Base-by-base conservation (phyloP, 2,113 vertebrate genomes). In the Danionella cerebrum region DNA sequence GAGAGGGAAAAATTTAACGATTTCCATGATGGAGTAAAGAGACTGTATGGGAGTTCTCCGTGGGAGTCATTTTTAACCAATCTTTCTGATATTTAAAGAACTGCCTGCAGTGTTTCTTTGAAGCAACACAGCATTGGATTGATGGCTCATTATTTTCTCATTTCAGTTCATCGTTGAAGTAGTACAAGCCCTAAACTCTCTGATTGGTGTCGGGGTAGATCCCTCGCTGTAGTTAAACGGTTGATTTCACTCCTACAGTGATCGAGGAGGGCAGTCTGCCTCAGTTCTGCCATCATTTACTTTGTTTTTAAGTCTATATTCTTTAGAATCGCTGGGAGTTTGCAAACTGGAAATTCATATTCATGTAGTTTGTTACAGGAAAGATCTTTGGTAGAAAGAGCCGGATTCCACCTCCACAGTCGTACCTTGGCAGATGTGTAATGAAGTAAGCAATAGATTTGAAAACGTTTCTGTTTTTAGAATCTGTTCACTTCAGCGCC, bases 91-190 rank as follows among this genome's bases (percentile, higher is more conserved):
- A 38, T 29, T 60, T 7, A 29, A 60, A 60, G 19, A 19, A 60
- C 3, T 60, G 14, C 24, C 22, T 16, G 1, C 39, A 44, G 39
- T 6, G 5, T 60, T 9, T 60, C 57, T 39, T 25, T 31, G 24
- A 44, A 60, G 39, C 9, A 60, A 60, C 14, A 44, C 57, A 29
- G 57, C 39, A 44, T 25, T 60, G 25, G 57, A 60, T 45, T 60
- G 57, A 60, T 60, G 57, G 22, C 57, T 60, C 57, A 44, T 60
- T 60, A 60, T 60, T 60, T 60, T 44, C 57, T 60, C 57, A 60
- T 60, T 60, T 41, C 44, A 39, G 57, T 44, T 22, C 57, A 44
- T 39, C 39, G 44, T 25, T 58, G 57, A 44, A 29, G 57, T 60
- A 60, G 38, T 45, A 41, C 35, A 39, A 39, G 13, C 21, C 21